Evolutionary conservation across 2,113 vertebrate genomes (phyloP).

Genomic region (Holacanthus passer): DNA sequence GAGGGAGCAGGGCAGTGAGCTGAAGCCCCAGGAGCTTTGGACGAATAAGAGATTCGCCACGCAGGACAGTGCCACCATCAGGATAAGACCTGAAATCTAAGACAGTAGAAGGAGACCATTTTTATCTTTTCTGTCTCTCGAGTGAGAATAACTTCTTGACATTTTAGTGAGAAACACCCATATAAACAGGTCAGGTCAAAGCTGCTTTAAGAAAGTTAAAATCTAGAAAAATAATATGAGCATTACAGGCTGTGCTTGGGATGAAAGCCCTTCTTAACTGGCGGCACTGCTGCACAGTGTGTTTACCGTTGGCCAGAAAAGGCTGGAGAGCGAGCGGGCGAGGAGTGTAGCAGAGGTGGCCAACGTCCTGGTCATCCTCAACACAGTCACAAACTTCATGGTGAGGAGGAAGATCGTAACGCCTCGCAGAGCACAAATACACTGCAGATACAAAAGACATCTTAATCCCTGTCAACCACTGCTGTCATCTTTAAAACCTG

Average conservation of each 20-base stretch:
- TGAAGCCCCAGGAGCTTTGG: constrained; percentile 36
- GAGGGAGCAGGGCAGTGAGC: constrained; percentile 49
- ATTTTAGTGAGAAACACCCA: not conserved
- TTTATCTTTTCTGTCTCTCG: not conserved
- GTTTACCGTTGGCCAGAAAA: constrained; percentile 77
- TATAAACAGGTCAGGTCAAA: not conserved
- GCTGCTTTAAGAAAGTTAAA: not conserved
- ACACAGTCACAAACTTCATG: constrained; percentile 70
- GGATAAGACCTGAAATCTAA: constrained; percentile 79
- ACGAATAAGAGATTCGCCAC: constrained; percentile 63
- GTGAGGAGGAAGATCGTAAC: constrained; percentile 80
- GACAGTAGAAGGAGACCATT: not conserved
- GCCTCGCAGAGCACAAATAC: constrained; percentile 72
- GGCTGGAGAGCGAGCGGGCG: constrained; percentile 39
- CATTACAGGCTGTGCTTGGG: not conserved
- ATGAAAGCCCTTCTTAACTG: not conserved
- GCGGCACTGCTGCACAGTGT: not conserved
- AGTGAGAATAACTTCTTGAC: not conserved
- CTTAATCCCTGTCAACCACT: not conserved
- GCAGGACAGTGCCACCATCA: constrained; percentile 65
- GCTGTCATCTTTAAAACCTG: not conserved
- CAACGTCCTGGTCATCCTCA: constrained; percentile 54
- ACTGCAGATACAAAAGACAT: constrained; percentile 66
- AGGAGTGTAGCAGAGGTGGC: constrained; percentile 48
- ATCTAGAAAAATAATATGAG: not conserved